phyloP scores from a whole-genome alignment of 2,113 vertebrate genomes.

The Notarius lentiginosus region DNA sequence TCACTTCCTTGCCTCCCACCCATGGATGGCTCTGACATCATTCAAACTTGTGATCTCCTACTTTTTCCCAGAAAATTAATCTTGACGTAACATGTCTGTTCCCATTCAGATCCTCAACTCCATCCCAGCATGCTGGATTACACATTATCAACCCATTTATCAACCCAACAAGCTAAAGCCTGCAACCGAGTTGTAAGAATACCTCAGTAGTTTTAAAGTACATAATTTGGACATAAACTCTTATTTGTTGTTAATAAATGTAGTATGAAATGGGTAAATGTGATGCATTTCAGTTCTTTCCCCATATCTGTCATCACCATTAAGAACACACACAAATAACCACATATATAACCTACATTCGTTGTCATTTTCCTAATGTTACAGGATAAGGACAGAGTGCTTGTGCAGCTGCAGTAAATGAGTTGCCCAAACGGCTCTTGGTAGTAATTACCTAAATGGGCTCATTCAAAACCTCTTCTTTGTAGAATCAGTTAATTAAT shows the following conservation, averaged over 20 bases:
- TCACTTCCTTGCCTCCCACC: background rate
- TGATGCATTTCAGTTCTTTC: background rate
- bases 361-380: conserved; percentile 47
- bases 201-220: background rate
- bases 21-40: background rate
- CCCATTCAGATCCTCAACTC: background rate
- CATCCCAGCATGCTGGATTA: background rate
- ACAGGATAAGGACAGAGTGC: conserved; percentile 56
- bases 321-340: conserved; percentile 35
- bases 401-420: conserved; percentile 77
- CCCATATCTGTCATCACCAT: conserved; percentile 5
- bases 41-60: background rate
- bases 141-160: background rate
- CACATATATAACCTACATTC: conserved; percentile 36
- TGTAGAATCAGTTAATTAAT: conserved; percentile 99
- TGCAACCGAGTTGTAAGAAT: background rate
- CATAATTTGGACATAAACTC: background rate
- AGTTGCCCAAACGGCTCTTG: conserved; percentile 89
- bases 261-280: background rate
- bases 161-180: background rate
- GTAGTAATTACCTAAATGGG: conserved; percentile 98
- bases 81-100: background rate
- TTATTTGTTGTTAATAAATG: background rate
- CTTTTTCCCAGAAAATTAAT: background rate
- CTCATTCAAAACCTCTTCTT: conserved; percentile 99